phyloP scores from a whole-genome alignment of 2,797 vertebrate species.

The Hafferia zeledoni region DNA sequence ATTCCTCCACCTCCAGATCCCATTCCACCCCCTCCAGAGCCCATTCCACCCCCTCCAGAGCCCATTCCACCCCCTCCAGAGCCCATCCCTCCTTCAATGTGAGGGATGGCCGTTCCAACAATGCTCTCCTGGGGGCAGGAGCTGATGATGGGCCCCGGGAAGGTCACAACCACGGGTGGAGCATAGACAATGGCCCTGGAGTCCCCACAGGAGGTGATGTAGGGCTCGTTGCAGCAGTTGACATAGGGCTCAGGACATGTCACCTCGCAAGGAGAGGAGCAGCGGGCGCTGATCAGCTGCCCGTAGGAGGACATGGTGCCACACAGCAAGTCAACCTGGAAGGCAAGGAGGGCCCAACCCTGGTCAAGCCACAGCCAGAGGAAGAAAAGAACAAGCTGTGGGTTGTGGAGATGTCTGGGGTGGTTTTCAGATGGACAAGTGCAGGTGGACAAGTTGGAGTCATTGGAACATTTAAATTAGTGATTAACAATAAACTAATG shows the following conservation, averaged over 20 bases:
- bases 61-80: not conserved
- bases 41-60: not conserved
- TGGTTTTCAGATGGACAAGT: not conserved
- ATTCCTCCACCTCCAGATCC: not conserved
- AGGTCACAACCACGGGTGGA: not conserved
- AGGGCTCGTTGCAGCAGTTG: not conserved
- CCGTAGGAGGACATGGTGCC: slow-evolving; percentile 31
- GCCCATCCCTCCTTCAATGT: not conserved
- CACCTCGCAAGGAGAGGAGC: not conserved
- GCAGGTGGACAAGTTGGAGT: fast-evolving
- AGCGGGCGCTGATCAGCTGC: slow-evolving; percentile 13
- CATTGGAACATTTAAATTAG: fast-evolving
- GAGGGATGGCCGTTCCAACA: not conserved
- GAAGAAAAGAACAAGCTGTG: not conserved
- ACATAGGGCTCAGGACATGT: fast-evolving
- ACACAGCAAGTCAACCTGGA: not conserved
- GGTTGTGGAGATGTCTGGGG: no score
- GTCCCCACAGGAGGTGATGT: not conserved
- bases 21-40: not conserved
- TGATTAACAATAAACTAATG: fast-evolving
- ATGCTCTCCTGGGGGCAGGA: slow-evolving; percentile 31
- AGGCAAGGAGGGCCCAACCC: not conserved
- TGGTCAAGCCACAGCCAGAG: not conserved
- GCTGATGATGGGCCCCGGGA: slow-evolving; percentile 44
- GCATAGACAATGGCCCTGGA: slow-evolving; percentile 14